Percentiles rank a stretch among this genome's conserved stretches.
phyloP scores from a whole-genome alignment of 2,797 vertebrate species.

The Carcharodon carcharias region DNA sequence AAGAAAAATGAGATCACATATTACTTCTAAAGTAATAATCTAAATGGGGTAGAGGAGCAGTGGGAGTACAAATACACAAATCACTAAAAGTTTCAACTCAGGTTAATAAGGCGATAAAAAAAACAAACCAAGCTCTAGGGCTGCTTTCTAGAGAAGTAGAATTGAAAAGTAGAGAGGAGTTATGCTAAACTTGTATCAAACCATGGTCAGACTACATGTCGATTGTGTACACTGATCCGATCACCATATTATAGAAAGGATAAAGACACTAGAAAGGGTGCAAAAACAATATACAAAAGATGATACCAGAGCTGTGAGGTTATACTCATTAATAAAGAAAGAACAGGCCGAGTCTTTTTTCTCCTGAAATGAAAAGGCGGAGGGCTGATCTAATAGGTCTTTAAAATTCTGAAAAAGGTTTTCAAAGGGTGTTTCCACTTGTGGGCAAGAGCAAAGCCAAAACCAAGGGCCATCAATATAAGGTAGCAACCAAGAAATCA shows the following conservation, averaged over 20 bases:
- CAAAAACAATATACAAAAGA: neutral
- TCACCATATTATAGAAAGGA: neutral
- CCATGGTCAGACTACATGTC: no score
- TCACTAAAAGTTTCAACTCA: no score
- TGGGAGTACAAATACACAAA: no score
- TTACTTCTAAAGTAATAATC: neutral
- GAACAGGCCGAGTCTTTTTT: neutral
- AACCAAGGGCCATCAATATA: no score
- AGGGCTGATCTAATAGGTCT: neutral
- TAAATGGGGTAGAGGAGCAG: neutral
- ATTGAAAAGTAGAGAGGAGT: no score
- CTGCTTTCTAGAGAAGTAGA: neutral
- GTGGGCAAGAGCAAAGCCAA: no score
- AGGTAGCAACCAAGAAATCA: neutral
- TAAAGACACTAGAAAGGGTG: neutral
- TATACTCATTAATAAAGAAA: neutral
- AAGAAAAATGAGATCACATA: neutral
- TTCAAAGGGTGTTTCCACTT: neutral
- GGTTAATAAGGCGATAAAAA: neutral
- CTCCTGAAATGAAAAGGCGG: neutral
- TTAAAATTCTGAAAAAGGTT: neutral
- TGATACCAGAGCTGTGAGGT: neutral
- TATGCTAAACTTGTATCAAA: no score
- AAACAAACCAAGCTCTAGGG: neutral
- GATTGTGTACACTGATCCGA: neutral